Evolutionary conservation across 2,888 invertebrate genomes (phyloP).

Genomic region (Aleiodes leptofemur): DNA sequence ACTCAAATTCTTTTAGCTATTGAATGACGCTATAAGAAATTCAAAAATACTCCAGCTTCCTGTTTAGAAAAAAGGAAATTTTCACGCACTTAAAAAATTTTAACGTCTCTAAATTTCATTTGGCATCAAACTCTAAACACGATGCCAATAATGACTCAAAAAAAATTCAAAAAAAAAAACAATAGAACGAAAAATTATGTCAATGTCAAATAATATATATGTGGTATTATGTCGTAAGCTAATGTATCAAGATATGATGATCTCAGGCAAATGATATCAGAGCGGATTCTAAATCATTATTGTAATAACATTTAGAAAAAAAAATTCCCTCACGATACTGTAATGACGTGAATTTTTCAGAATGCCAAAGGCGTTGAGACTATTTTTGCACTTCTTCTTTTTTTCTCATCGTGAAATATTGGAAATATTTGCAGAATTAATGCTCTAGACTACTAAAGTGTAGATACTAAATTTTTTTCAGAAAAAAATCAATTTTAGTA

Average conservation of each 20-base stretch:
- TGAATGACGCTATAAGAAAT: too few species aligned
- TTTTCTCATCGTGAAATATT: not conserved
- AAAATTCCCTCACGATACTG: constrained; percentile 2
- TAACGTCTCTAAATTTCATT: too few species aligned
- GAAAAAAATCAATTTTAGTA: too few species aligned
- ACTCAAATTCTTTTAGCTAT: too few species aligned
- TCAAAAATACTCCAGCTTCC: too few species aligned
- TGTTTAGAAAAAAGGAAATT: too few species aligned
- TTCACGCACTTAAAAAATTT: too few species aligned
- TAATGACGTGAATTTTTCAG: constrained; percentile 3
- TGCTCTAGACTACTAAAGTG: constrained; percentile 7
- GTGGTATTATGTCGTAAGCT: not conserved
- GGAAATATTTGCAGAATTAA: constrained; percentile 19
- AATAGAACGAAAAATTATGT: constrained; percentile 25
- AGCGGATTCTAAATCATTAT: not conserved
- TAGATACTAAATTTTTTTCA: not conserved
- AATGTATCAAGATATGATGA: constrained; percentile 21
- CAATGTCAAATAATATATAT: constrained; percentile 26
- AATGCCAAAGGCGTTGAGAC: not conserved
- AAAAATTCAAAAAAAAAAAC: not conserved
- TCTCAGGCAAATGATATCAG: not conserved
- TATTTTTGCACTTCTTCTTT: not conserved
- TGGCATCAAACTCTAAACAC: too few species aligned
- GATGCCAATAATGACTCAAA: not conserved
- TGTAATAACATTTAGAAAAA: not conserved